Percentiles rank a stretch among this genome's conserved stretches.
Conservation (phyloP, 1,140 invertebrate species). For the Halyomorpha halys region DNA sequence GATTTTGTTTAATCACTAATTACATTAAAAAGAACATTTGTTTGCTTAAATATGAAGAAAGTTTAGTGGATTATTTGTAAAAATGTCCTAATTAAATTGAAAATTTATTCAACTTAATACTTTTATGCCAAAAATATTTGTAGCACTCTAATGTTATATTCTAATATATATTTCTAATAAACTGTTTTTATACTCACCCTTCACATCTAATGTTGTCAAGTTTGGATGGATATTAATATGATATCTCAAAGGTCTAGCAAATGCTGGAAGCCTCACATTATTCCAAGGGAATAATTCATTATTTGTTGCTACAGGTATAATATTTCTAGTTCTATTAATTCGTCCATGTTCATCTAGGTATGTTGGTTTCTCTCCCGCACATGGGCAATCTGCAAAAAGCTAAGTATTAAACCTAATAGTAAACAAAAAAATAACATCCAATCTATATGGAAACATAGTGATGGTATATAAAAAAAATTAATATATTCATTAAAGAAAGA, state of each 20-base stretch:
- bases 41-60: too few species aligned
- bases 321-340: slow-evolving; percentile 43
- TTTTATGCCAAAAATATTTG: too few species aligned
- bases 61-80: too few species aligned
- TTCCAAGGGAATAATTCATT: slow-evolving; percentile 80
- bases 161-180: not conserved
- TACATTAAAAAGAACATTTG: too few species aligned
- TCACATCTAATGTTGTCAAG: slow-evolving; percentile 75
- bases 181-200: slow-evolving; percentile 46
- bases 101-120: too few species aligned
- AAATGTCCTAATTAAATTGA: too few species aligned
- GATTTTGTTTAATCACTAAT: too few species aligned
- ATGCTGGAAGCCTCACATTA: slow-evolving; percentile 68
- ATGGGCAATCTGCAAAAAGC: slow-evolving; percentile 51
- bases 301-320: slow-evolving; percentile 53
- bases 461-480: too few species aligned
- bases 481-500: too few species aligned
- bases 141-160: too few species aligned
- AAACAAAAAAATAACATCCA: not conserved
- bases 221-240: slow-evolving; percentile 88
- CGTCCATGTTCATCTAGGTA: slow-evolving; percentile 47
- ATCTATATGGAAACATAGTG: too few species aligned
- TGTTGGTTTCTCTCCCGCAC: slow-evolving; percentile 52
- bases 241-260: slow-evolving; percentile 71
- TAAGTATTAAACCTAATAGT: not conserved